phyloP scores from a whole-genome alignment of 2,797 vertebrate genomes.

The Pseudopleuronectes americanus region DNA sequence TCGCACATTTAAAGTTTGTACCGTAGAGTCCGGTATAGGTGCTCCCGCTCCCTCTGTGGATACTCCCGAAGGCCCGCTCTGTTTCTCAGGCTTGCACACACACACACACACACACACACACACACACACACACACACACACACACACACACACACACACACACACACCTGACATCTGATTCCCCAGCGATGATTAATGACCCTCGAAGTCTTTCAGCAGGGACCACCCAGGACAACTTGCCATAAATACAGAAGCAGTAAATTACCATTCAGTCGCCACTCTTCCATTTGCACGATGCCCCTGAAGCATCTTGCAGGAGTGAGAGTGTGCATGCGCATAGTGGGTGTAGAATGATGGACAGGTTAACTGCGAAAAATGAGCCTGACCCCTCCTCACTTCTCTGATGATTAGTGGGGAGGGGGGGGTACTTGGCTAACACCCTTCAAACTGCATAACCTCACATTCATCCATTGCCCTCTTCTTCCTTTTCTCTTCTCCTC shows the following conservation, averaged over 20 bases:
- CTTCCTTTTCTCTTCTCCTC: background rate
- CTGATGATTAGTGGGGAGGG: conserved; percentile 23
- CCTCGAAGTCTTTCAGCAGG: conserved; percentile 54
- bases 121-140: conserved; percentile 8
- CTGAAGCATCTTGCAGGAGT: conserved; percentile 30
- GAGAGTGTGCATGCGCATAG: conserved; percentile 9
- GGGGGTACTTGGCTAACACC: conserved; percentile 32
- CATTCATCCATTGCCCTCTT: conserved; percentile 3
- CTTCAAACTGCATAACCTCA: conserved; percentile 30
- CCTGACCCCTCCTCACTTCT: background rate
- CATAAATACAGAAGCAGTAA: conserved; percentile 70
- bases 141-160: too few species aligned
- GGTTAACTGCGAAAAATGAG: too few species aligned
- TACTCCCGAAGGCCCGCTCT: conserved; percentile 20
- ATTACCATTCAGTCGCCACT: conserved; percentile 68
- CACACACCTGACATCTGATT: conserved; percentile 71
- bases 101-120: conserved; percentile 2
- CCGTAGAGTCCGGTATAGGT: conserved; percentile 40
- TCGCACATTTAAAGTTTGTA: conserved; percentile 25
- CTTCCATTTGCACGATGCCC: conserved; percentile 50
- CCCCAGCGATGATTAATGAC: conserved; percentile 70
- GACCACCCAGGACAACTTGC: conserved; percentile 73
- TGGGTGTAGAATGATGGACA: background rate
- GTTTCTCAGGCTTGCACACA: conserved; percentile 19
- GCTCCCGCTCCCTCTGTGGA: conserved; percentile 26